phyloP scores from a whole-genome alignment of 2,113 vertebrate genomes.

The Lonchura striata region DNA sequence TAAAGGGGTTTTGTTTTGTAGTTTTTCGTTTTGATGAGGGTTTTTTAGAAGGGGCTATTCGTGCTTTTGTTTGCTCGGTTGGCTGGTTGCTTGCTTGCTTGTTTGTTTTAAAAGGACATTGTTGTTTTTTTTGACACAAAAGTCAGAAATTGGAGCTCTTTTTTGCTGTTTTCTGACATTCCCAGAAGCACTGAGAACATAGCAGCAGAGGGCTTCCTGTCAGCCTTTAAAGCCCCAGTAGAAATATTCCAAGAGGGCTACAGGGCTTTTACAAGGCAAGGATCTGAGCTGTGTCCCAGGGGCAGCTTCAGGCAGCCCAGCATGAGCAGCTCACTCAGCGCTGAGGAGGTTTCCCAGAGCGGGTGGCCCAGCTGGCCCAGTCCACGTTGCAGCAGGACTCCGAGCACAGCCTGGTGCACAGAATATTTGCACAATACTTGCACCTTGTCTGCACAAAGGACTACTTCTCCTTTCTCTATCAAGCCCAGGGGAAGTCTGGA shows the following conservation, averaged over 20 bases:
- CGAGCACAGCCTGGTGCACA: not conserved
- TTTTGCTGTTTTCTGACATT: not conserved
- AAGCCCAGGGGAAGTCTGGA: not conserved
- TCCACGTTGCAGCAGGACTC: not conserved
- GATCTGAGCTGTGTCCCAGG: not conserved
- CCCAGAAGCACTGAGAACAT: not conserved
- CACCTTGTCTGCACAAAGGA: not conserved
- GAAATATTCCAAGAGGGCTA: not conserved
- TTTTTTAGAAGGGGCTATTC: accelerated
- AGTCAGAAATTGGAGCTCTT: accelerated
- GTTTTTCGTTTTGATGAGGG: not conserved
- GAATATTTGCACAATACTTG: not conserved
- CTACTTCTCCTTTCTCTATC: not conserved
- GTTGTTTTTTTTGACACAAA: not conserved
- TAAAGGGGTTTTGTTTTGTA: not conserved
- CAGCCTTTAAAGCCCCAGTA: not conserved
- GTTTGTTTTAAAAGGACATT: not conserved
- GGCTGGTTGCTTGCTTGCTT: not conserved
- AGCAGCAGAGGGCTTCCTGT: not conserved
- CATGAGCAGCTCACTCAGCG: accelerated
- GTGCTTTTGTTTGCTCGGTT: not conserved
- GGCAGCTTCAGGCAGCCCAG: not conserved
- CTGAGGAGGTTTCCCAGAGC: not conserved
- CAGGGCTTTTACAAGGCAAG: not conserved
- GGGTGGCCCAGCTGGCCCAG: not conserved